Percentiles rank a stretch among this genome's conserved stretches.
These are phyloP conservation scores for Wasmannia auropunctata DNA, from an alignment of 1,140 invertebrate genomes.

Conservation along the genomic window DNA sequence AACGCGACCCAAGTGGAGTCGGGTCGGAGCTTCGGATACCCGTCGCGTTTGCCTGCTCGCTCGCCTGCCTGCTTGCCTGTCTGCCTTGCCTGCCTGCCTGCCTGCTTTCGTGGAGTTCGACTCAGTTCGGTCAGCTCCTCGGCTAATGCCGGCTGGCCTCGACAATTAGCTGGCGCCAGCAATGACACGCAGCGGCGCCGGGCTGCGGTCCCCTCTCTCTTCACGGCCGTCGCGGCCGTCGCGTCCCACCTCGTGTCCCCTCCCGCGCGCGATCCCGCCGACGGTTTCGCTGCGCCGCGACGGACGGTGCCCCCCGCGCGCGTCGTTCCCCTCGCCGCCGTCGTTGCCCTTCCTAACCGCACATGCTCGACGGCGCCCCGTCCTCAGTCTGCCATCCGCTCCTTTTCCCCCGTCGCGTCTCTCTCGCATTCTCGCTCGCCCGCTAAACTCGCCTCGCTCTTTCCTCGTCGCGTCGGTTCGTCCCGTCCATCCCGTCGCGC, in stretches of 20 bases:
- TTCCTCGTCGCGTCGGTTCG: slow-evolving; percentile 29
- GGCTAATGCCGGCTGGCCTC: slow-evolving; percentile 82
- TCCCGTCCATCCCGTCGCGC: too few species aligned
- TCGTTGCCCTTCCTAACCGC: slow-evolving; percentile 44
- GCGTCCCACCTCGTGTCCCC: slow-evolving; percentile 44
- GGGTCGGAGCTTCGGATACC: background rate
- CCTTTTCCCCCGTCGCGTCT: background rate
- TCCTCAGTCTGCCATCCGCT: slow-evolving; percentile 59
- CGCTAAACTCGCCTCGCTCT: slow-evolving; percentile 7
- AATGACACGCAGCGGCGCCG: slow-evolving; percentile 82
- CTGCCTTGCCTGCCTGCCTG: background rate
- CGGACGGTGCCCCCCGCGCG: slow-evolving; percentile 11
- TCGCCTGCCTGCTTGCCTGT: background rate
- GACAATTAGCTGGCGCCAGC: slow-evolving; percentile 84
- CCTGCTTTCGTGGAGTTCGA: slow-evolving; percentile 58
- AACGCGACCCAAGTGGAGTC: background rate
- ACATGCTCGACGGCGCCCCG: slow-evolving; percentile 66
- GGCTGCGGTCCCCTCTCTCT: slow-evolving; percentile 58
- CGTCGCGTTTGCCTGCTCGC: background rate
- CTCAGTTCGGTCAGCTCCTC: slow-evolving; percentile 77
- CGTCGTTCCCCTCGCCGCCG: slow-evolving; percentile 9
- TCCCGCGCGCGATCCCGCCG: background rate
- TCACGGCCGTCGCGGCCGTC: slow-evolving; percentile 16
- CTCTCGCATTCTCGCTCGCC: slow-evolving; percentile 20
- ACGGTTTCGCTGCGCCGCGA: slow-evolving; percentile 8